Evolutionary conservation across 2,113 vertebrate species (phyloP).

Genomic region (Felis catus): F.catus_Fca126_mat1.0 CM031415.1:149384001-149384500

Average conservation of each 20-base stretch:
- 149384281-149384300: not conserved
- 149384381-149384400: constrained; percentile 67
- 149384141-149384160: not conserved
- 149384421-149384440: constrained; percentile 84
- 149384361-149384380: constrained; percentile 73
- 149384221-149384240: not conserved
- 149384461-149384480: constrained; percentile 83
- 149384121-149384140: not conserved
- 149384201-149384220: not conserved
- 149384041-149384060: not conserved
- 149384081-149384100: not conserved
- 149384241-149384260: not conserved
- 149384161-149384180: not conserved
- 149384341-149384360: not conserved
- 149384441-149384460: constrained; percentile 93
- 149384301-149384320: not conserved
- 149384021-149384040: not conserved
- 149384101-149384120: not conserved
- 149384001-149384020: not conserved
- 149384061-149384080: not conserved
- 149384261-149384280: not conserved
- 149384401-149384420: constrained; percentile 88
- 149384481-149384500: constrained; percentile 90
- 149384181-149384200: not conserved
- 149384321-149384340: not conserved